These are phyloP conservation scores for Drosophila stalkeri DNA, from an alignment of 2,888 invertebrate genomes.

Conservation along the genomic window DNA sequence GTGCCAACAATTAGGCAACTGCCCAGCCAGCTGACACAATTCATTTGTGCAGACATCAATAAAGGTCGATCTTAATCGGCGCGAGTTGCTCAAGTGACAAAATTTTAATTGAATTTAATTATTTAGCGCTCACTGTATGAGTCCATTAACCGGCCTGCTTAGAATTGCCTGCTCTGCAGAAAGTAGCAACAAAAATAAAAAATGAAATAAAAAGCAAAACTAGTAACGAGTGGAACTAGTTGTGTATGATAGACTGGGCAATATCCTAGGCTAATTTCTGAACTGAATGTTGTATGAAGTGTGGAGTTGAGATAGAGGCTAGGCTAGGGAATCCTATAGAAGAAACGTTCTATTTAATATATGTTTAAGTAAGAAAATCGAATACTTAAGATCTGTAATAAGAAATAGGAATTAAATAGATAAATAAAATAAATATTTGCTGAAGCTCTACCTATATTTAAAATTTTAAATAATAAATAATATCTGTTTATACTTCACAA, in stretches of 20 bases:
- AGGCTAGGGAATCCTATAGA: too few relatives aligned
- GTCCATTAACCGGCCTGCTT: constrained; percentile 52
- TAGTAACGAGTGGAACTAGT: not conserved
- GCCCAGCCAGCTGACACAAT: constrained; percentile 26
- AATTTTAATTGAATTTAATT: constrained; percentile 60
- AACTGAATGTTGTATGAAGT: too few relatives aligned
- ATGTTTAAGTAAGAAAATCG: too few relatives aligned
- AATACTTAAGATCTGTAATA: too few relatives aligned
- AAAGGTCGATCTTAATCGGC: constrained; percentile 44
- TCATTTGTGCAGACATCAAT: constrained; percentile 59
- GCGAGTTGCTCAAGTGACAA: constrained; percentile 60
- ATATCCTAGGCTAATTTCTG: not conserved
- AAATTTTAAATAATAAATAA: too few relatives aligned
- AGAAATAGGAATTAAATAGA: too few relatives aligned
- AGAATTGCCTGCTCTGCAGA: constrained; percentile 12
- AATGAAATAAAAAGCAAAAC: not conserved
- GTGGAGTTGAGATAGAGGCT: too few relatives aligned
- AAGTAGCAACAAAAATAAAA: constrained; percentile 32
- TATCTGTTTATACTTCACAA: too few relatives aligned
- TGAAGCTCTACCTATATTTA: too few relatives aligned
- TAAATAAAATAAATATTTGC: too few relatives aligned
- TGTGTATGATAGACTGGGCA: not conserved
- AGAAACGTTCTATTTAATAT: too few relatives aligned
- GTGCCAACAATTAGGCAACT: constrained; percentile 28
- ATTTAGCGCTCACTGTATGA: constrained; percentile 42